A percentile compares a stretch with the other conserved stretches of the same genome.
phyloP scores from a whole-genome alignment of 2,888 invertebrate species.

The Leptarthrus brevirostris region DNA sequence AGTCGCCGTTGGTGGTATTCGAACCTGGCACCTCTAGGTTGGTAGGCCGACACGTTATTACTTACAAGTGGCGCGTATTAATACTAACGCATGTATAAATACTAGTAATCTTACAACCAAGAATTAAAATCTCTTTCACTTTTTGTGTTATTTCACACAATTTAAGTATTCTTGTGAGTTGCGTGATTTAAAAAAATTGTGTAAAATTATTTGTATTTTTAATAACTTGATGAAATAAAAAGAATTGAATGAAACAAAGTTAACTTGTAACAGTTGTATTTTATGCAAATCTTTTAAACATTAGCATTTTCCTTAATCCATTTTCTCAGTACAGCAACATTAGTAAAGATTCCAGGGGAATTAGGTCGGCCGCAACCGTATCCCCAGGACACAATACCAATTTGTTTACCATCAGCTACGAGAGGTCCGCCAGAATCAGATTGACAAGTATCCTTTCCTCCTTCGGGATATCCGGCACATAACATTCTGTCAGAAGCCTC shows the following conservation, averaged over 20 bases:
- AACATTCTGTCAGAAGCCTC: slow-evolving; percentile 25
- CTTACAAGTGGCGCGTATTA: no score
- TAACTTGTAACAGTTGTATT: neutral
- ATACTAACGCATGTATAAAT: no score
- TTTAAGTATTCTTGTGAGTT: no score
- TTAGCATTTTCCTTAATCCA: slow-evolving; percentile 1
- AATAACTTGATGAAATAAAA: no score
- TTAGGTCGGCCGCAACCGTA: slow-evolving; percentile 29
- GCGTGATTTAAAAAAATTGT: no score
- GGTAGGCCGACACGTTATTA: no score
- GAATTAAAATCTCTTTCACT: no score
- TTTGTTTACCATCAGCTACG: slow-evolving; percentile 10
- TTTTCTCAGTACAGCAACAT: slow-evolving; percentile 1
- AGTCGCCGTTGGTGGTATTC: no score
- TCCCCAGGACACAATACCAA: slow-evolving; percentile 34
- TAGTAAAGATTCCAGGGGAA: slow-evolving; percentile 25
- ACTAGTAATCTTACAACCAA: no score
- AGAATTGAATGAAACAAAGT: no score
- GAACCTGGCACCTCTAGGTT: no score
- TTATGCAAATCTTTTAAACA: neutral
- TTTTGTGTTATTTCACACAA: neutral
- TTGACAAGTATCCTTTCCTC: slow-evolving; percentile 38
- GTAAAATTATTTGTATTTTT: no score
- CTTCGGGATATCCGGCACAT: slow-evolving; percentile 26
- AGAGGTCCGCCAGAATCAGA: slow-evolving; percentile 38